Percentiles rank a stretch among this genome's conserved stretches.
phyloP scores from a whole-genome alignment of 2,888 invertebrate genomes.

The Hemicrepidius hirtus region DNA sequence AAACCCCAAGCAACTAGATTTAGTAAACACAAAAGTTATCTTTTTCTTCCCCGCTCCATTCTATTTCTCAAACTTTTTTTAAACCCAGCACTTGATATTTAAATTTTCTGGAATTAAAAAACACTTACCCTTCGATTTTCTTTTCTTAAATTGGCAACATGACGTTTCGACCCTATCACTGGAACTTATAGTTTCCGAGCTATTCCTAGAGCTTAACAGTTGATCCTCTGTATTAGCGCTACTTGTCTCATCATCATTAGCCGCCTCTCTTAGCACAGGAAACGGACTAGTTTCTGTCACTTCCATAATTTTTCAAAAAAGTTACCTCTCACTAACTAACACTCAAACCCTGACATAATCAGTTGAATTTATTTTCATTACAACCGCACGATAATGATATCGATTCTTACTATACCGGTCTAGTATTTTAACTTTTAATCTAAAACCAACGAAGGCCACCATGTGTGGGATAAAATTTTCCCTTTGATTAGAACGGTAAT shows the following conservation, averaged over 20 bases:
- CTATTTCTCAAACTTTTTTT: no score
- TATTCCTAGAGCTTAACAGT: conserved; percentile 54
- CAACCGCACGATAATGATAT: background rate
- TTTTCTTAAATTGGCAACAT: conserved; percentile 18
- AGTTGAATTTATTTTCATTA: background rate
- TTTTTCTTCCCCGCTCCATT: no score
- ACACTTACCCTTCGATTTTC: conserved; percentile 26
- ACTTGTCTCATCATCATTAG: conserved; percentile 52
- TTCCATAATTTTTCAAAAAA: conserved; percentile 23
- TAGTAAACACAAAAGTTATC: no score
- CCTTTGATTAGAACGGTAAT: conserved; percentile 1
- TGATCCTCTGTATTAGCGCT: conserved; percentile 57
- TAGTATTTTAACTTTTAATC: conserved; percentile 6
- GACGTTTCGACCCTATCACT: background rate
- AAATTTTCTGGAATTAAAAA: background rate
- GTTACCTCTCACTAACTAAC: background rate
- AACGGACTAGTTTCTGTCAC: conserved; percentile 26
- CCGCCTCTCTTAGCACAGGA: conserved; percentile 20
- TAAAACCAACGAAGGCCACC: conserved; percentile 20
- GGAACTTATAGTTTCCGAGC: conserved; percentile 51
- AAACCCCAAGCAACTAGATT: no score
- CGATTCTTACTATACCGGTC: background rate
- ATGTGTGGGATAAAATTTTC: conserved; percentile 19
- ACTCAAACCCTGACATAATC: background rate
- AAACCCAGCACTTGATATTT: no score